Evolutionary conservation across 2,113 vertebrate genomes (phyloP), one percentile per base, ranked within the genome.

Genomic region (Miniopterus natalensis): DNA sequence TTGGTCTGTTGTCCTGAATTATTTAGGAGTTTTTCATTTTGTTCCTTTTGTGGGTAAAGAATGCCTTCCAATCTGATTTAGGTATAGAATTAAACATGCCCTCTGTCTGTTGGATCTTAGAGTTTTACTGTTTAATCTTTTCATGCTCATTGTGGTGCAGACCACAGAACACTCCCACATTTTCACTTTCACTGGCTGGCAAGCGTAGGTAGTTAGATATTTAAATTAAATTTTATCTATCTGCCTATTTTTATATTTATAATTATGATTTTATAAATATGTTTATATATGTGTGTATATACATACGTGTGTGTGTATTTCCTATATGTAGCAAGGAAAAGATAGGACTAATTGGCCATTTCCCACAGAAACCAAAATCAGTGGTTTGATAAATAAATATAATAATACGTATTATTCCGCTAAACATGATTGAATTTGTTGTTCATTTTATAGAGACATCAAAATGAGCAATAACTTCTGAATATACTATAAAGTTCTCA

Each of bases 1-100:
- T 63, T 73, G 9, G 18, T 63, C 31, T 73, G 0, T 53, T 93
- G 57, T 85, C 65, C 27, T 57, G 31, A 42, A 79, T 65, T 59
- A 94, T 47, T 75, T 27, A 89, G 4, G 11, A 42, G 21, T 13
- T 79, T 95, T 97, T 93, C n/a, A 93, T 92, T 95, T 94, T 14
- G 75, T 45, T 78, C 31, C 75, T 31, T 79, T 81, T 84, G 17
- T 84, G 45, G 3, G 14, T 89, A 93, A 27, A 78, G 36, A 80
- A 78, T 74, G 1, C 61, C 14, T 95, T 93, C 8, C 9, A 59
- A 53, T 87, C 90, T 75, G 42, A 83, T 7, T 68, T 57, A 80
- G 53, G 23, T 84, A 55, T 17, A 70, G 47, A 94, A 92, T 93
- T 93, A 89, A 88, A 81, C 27, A 61, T 70, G 21, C 45, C 14